Percentiles rank a stretch among this genome's conserved stretches.
Evolutionary conservation across 2,113 vertebrate species (phyloP).

Genomic region (Ochotona curzoniae): DNA sequence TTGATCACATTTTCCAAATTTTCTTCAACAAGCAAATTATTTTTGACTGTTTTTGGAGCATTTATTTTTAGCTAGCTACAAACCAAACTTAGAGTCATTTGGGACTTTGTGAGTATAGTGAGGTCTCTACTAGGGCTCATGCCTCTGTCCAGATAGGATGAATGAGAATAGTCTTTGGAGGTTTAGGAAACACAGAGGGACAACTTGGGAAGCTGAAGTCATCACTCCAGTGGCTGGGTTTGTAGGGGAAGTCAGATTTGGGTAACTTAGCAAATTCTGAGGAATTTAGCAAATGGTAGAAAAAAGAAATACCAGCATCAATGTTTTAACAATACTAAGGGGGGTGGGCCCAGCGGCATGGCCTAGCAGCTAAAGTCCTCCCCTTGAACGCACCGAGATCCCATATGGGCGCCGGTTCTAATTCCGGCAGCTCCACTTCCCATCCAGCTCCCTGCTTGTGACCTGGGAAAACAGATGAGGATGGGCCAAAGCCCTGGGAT

Average conservation of each 20-base stretch:
- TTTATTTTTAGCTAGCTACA: conserved; percentile 5
- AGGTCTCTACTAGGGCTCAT: neutral
- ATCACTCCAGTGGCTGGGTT: neutral
- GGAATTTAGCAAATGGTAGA: neutral
- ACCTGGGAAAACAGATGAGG: too few relatives aligned
- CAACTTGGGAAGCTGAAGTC: neutral
- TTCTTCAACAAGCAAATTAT: neutral
- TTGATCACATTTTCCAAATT: neutral
- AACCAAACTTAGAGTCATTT: neutral
- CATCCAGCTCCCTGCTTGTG: too few relatives aligned
- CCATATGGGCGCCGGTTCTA: too few relatives aligned
- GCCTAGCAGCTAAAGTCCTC: too few relatives aligned
- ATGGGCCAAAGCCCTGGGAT: too few relatives aligned
- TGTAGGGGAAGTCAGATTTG: neutral
- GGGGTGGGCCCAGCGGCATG: too few relatives aligned
- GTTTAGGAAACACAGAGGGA: neutral
- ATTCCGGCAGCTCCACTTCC: too few relatives aligned
- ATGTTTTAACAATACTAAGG: too few relatives aligned
- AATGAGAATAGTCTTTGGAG: neutral
- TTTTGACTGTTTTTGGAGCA: neutral
- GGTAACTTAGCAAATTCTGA: conserved; percentile 1
- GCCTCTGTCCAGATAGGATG: neutral
- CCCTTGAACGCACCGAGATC: too few relatives aligned
- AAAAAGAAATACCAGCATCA: neutral
- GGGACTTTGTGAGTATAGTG: neutral